Evolutionary conservation across 1,140 invertebrate genomes (phyloP), one percentile per base, ranked within the genome.

Genomic region (Drosophila novamexicana): DNA sequence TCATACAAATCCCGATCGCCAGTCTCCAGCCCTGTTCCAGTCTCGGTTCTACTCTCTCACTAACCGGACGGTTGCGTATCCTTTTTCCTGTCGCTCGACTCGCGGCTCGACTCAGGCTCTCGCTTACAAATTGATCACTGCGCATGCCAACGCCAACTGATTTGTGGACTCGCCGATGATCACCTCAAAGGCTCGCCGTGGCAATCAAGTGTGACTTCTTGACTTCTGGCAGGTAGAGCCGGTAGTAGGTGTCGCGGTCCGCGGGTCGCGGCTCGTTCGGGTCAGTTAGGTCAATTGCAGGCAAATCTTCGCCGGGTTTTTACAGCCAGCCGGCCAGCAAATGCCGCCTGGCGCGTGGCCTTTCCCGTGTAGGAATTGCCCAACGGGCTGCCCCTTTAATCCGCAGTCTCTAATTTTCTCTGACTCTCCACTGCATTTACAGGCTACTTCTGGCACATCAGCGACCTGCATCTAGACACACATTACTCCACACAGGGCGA

Each of bases 401-500:
- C n/a, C 40, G n/a, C 47, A 37, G 6, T 37, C 6, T 58, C 8
- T 54, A 6, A 56, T 8, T 40, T 29, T 76, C 14, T 56, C 47
- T 71, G 80, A 64, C 81, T 82, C 90, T 77, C 91, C n/a, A 18
- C 18, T 42, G 6, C 47, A 4, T 94, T 96, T 95, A 14, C 94
- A 97, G 97, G 97, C 76, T 96, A 96, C 92, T 98, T 98, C 93
- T 98, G 97, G 97, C 97, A 98, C 92, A 96, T 98, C 76, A 97
- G 96, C 50, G 97, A 98, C 92, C 95, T 98, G 75, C 97, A 98
- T 93, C 97, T 97, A 93, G 97, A 98, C 90, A 95, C 95, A 7
- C 94, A 95, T 47, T 98, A 97, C 91, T 96, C 95, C 70, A 93
- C 94, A 34, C 93, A 95, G 67, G 96, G 95, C 73, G 96, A 97